Percentiles rank a stretch among this genome's conserved stretches.
Evolutionary conservation across 2,797 vertebrate species (phyloP).

Genomic region (Ataeniobius toweri): DNA sequence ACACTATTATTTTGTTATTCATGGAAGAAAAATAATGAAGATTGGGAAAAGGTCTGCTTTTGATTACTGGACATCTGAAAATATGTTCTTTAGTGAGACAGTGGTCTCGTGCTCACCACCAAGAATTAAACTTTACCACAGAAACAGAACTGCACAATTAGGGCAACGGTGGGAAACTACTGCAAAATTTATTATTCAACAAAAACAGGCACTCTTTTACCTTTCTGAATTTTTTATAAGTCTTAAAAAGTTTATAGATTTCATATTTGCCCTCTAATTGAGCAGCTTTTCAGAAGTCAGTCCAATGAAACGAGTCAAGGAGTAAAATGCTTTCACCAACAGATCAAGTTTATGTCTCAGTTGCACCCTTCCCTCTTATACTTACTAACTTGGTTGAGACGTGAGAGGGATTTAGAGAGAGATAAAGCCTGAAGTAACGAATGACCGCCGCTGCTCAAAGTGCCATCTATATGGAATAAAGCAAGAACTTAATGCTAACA

Average conservation of each 20-base stretch:
- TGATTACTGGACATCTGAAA: constrained; percentile 32
- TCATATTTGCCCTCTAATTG: constrained; percentile 21
- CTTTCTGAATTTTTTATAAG: neutral
- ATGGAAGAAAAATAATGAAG: constrained; percentile 19
- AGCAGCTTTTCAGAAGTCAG: constrained; percentile 34
- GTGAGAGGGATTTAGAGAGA: constrained; percentile 84
- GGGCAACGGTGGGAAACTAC: constrained; percentile 25
- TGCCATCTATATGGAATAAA: constrained; percentile 80
- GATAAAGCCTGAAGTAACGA: constrained; percentile 83
- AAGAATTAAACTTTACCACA: constrained; percentile 36
- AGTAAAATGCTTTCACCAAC: constrained; percentile 11
- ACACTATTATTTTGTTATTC: constrained; percentile 31
- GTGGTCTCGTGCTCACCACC: constrained; percentile 36
- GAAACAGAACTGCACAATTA: constrained; percentile 45
- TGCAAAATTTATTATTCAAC: constrained; percentile 5
- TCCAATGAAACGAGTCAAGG: constrained; percentile 21
- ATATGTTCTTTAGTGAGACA: constrained; percentile 19
- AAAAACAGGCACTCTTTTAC: neutral
- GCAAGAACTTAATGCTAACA: constrained; percentile 71
- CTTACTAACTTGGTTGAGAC: constrained; percentile 86
- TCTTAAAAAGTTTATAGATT: constrained; percentile 19
- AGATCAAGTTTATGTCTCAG: constrained; percentile 22
- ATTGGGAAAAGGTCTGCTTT: constrained; percentile 49
- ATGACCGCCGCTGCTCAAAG: constrained; percentile 73
- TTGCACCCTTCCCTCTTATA: constrained; percentile 44